These are phyloP conservation scores for Zaprionus ghesquierei DNA, from an alignment of 1,140 invertebrate species.

Conservation along the genomic window DNA sequence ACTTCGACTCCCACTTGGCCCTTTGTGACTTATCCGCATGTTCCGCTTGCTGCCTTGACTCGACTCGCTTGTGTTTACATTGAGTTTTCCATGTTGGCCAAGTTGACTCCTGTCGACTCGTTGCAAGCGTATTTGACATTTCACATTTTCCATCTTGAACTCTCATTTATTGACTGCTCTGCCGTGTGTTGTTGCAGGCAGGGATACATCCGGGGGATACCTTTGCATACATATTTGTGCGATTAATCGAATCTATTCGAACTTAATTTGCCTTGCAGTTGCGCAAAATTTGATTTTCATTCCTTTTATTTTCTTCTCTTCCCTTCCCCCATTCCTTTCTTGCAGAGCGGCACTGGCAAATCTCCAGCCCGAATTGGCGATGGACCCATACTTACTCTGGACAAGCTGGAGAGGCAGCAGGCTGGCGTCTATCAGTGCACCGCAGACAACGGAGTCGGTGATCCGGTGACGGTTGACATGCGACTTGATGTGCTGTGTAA, in stretches of 20 bases:
- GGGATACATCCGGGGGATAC: background rate
- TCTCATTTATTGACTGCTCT: constrained; percentile 36
- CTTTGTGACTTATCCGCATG: constrained; percentile 39
- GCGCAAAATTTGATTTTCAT: background rate
- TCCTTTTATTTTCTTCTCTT: background rate
- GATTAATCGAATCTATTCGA: constrained; percentile 54
- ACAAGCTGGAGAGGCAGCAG: constrained; percentile 86
- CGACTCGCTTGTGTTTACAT: constrained; percentile 60
- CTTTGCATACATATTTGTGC: constrained; percentile 1
- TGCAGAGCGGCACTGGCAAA: constrained; percentile 77
- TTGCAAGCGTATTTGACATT: constrained; percentile 63
- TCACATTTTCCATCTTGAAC: constrained; percentile 55
- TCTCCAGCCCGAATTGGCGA: constrained; percentile 83
- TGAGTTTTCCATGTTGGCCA: constrained; percentile 58
- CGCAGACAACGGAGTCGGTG: constrained; percentile 87
- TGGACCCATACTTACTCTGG: constrained; percentile 86
- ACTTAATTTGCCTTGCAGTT: background rate
- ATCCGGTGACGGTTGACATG: constrained; percentile 86
- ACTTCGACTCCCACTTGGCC: constrained; percentile 27
- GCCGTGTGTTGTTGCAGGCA: no score
- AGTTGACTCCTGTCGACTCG: constrained; percentile 39
- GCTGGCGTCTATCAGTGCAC: constrained; percentile 87
- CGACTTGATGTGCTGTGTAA: constrained; percentile 86
- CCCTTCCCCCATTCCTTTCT: no score
- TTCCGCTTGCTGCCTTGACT: constrained; percentile 29